Percentiles rank a stretch among this genome's conserved stretches.
Evolutionary conservation across 2,888 invertebrate species (phyloP).

Genomic region (Caenorhabditis auriculariae): DNA sequence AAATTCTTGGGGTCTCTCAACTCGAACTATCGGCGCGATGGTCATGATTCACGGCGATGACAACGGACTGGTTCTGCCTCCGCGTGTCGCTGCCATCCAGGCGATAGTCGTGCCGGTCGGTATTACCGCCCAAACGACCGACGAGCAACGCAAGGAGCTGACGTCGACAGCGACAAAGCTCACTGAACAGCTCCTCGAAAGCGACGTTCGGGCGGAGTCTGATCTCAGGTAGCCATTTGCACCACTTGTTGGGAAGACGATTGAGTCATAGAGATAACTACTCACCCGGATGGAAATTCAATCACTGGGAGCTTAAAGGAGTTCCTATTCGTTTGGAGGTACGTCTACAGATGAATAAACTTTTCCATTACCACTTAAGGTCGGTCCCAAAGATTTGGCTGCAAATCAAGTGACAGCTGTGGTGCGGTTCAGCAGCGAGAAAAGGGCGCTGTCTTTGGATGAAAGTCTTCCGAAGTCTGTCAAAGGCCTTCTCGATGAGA

Average conservation of each 20-base stretch:
- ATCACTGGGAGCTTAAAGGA: conserved; percentile 88
- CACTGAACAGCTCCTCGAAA: conserved; percentile 71
- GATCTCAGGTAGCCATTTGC: conserved; percentile 73
- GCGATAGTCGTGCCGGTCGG: conserved; percentile 91
- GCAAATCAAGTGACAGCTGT: conserved; percentile 82
- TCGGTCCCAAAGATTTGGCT: conserved; percentile 92
- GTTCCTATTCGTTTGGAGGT: conserved; percentile 58
- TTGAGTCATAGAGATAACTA: conserved; percentile 75
- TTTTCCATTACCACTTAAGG: no score
- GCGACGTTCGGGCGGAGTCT: conserved; percentile 77
- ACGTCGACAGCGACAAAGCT: conserved; percentile 64
- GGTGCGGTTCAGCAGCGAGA: conserved; percentile 83
- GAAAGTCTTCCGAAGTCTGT: conserved; percentile 71
- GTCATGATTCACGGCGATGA: conserved; percentile 89
- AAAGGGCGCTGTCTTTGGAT: conserved; percentile 73
- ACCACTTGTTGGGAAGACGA: background rate
- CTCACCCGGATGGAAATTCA: conserved; percentile 99
- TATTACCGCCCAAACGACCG: conserved; percentile 79
- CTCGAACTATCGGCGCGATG: conserved; percentile 84
- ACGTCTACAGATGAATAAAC: background rate
- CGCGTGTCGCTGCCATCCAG: conserved; percentile 82
- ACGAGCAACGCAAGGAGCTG: conserved; percentile 75
- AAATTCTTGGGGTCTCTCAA: conserved; percentile 98
- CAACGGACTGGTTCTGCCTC: conserved; percentile 91
- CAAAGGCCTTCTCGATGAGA: conserved; percentile 74